Percentiles rank a stretch among this genome's conserved stretches.
Conservation (phyloP, 2,888 invertebrate species). For the Ophioninae sp. region DNA sequence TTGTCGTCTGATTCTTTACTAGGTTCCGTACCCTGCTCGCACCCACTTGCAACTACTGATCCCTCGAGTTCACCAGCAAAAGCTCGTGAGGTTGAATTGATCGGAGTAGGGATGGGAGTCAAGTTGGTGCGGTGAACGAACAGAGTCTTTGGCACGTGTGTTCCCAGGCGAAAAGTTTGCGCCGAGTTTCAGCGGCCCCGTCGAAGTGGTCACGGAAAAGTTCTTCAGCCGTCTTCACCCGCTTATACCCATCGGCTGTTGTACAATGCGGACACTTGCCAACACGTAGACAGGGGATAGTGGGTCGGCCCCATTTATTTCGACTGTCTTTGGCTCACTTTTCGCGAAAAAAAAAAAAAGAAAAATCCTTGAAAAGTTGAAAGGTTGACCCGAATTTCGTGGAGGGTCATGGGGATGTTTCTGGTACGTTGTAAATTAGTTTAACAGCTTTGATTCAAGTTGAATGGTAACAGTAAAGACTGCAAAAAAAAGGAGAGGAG, state of each 20-base stretch:
- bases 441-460: neutral
- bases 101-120: too few relatives aligned
- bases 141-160: conserved; percentile 17
- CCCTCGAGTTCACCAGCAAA: neutral
- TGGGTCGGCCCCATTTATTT: conserved; percentile 22
- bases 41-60: too few relatives aligned
- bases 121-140: neutral
- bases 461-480: conserved; percentile 25
- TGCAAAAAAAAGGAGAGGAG: conserved; percentile 21
- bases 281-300: neutral
- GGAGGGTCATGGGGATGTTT: conserved; percentile 1
- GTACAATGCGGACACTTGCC: conserved; percentile 11
- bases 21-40: too few relatives aligned
- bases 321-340: conserved; percentile 54
- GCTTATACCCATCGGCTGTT: neutral
- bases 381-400: conserved; percentile 47
- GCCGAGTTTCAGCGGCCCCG: conserved; percentile 25
- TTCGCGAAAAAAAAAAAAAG: conserved; percentile 23
- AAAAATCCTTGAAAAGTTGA: neutral
- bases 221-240: neutral
- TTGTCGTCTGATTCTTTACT: neutral
- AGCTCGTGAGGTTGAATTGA: neutral
- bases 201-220: conserved; percentile 38
- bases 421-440: conserved; percentile 32
- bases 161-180: conserved; percentile 13